Evolutionary conservation across 2,888 invertebrate genomes (phyloP).

Genomic region (Drosophila flavopinicola): DNA sequence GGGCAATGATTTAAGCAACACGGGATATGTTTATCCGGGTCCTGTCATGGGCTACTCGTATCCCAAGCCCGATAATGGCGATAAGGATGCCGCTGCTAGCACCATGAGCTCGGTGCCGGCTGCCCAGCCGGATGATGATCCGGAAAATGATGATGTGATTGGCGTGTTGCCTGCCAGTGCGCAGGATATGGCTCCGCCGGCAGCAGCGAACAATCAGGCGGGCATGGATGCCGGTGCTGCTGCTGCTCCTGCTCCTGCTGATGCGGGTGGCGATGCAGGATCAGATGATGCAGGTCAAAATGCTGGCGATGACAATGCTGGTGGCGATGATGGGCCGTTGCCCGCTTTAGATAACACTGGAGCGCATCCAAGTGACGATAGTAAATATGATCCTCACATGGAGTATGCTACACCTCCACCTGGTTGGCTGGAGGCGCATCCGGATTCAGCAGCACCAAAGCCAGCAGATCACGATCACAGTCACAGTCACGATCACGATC

Average conservation of each 20-base stretch:
- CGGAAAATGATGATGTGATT: slow-evolving; percentile 65
- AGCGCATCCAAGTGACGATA: slow-evolving; percentile 50
- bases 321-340: slow-evolving; percentile 25
- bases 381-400: slow-evolving; percentile 77
- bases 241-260: neutral
- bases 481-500: slow-evolving; percentile 56
- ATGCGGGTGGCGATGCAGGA: slow-evolving; percentile 9
- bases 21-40: slow-evolving; percentile 60
- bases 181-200: slow-evolving; percentile 58
- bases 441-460: slow-evolving; percentile 64
- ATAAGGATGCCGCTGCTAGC: slow-evolving; percentile 71
- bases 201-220: slow-evolving; percentile 46
- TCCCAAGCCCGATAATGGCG: slow-evolving; percentile 55
- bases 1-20: slow-evolving; percentile 62
- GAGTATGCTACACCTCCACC: slow-evolving; percentile 84
- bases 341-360: slow-evolving; percentile 50
- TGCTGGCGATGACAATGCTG: slow-evolving; percentile 9
- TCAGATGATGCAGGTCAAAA: slow-evolving; percentile 19
- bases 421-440: slow-evolving; percentile 79
- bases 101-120: slow-evolving; percentile 48
- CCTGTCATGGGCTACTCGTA: slow-evolving; percentile 56
- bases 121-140: slow-evolving; percentile 53
- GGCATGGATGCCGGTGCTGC: slow-evolving; percentile 35
- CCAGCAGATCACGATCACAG: slow-evolving; percentile 66
- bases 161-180: slow-evolving; percentile 79